These are phyloP conservation scores for Leptoclinus maculatus DNA, from an alignment of 2,797 vertebrate genomes.

Conservation along the genomic window DNA sequence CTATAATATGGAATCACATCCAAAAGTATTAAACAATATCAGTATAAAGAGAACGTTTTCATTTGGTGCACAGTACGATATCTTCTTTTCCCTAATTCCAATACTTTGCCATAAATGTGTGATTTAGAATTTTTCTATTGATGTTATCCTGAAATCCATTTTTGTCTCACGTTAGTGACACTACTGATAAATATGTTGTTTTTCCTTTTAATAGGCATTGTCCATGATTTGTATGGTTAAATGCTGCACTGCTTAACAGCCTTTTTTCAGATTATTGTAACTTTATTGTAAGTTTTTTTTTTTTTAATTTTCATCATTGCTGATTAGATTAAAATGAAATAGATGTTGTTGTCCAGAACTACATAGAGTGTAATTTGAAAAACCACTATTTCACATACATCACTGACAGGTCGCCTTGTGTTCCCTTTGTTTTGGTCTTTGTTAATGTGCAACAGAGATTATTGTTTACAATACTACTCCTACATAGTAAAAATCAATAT, in stretches of 20 bases:
- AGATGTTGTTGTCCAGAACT: neutral
- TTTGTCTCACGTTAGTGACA: neutral
- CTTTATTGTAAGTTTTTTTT: neutral
- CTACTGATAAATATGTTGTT: neutral
- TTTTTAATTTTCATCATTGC: neutral
- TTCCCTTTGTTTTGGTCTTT: constrained; percentile 4
- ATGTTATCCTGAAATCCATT: neutral
- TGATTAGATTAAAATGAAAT: neutral
- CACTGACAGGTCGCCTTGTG: neutral
- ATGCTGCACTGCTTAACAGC: neutral
- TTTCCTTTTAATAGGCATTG: neutral
- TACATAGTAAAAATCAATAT: constrained; percentile 4
- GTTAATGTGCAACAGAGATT: constrained; percentile 18
- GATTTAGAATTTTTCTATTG: neutral
- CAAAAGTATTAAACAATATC: constrained; percentile 3
- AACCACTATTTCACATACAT: constrained; percentile 5
- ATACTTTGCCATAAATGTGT: neutral
- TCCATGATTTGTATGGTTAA: neutral
- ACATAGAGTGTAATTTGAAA: neutral
- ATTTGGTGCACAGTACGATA: neutral
- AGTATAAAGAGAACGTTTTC: constrained; percentile 22
- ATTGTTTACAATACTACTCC: constrained; percentile 32
- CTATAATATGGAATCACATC: neutral
- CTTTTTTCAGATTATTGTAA: neutral
- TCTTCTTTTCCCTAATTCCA: neutral